Evolutionary conservation across 2,888 invertebrate species (phyloP), one percentile per base, ranked within the genome.

Genomic region (Sarcophaga subvicina): DNA sequence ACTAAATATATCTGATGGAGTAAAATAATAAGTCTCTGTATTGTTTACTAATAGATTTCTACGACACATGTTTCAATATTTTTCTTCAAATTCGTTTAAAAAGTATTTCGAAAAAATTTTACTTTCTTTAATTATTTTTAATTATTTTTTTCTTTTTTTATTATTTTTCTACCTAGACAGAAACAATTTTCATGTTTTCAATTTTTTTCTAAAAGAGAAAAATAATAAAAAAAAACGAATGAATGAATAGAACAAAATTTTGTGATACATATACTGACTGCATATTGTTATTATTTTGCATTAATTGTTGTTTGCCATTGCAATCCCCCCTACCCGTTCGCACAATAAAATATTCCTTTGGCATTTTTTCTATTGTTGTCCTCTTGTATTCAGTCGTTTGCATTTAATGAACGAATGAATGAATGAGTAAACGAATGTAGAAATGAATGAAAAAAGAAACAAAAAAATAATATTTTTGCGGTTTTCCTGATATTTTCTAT

Each of bases 401-500:
- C 27, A 47, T 84, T 72, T 84, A 79, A 87, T 84, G 76, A 87
- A 54, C 17, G 17, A 5, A 54, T 12, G 54, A 54, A 54, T 54
- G 54, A 54, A 54, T 54, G 17, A 54, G 37, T 10, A 37, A 37
- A 37, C 37, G 37, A 37, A 37, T 37, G 37, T 37, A 37, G 37
- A 2, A 37, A 10, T 37, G 37, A 37, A 37, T 37, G 37, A 81
- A 81, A 78, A 63, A 64, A 63, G 20, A 47, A 17, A 54, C 10
- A 73, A 64, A 27, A 37, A 20, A 6, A 20, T 17, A 60, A 37
- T 64, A 73, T 81, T 72, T 80, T 76, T 80, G 84, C 75, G 84
- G 81, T 84, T 84, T 87, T 84, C 71, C 87, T 87, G 72, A 79
- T 71, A 81, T 87, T 81, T 86, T 37, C 20, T 66, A 49, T 37